Conservation (phyloP, 1,140 invertebrate genomes). For the Helicorthomorpha holstii region DNA sequence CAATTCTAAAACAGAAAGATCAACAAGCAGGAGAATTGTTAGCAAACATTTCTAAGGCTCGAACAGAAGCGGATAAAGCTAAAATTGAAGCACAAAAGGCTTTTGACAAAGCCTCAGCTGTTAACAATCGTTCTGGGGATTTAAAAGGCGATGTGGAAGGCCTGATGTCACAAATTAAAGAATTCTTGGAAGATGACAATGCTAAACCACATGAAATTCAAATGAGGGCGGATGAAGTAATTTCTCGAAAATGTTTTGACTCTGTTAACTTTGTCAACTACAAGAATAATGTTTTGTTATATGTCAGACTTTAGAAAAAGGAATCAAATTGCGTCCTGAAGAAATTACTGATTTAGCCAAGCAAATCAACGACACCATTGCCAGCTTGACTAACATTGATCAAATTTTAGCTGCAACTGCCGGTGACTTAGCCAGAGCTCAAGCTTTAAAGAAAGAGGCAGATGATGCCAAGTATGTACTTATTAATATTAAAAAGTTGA, state of each 20-base stretch:
- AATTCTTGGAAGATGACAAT: slow-evolving; percentile 53
- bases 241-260: too few relatives aligned
- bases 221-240: slow-evolving; percentile 53
- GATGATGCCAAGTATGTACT: slow-evolving; percentile 48
- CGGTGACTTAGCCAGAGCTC: slow-evolving; percentile 52
- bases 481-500: background rate
- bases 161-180: slow-evolving; percentile 47
- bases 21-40: slow-evolving; percentile 49
- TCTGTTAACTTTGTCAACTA: slow-evolving; percentile 4
- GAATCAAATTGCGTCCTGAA: slow-evolving; percentile 56
- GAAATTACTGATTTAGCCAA: slow-evolving; percentile 66
- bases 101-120: slow-evolving; percentile 33
- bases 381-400: slow-evolving; percentile 73
- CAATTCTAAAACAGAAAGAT: slow-evolving; percentile 60
- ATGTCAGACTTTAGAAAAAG: slow-evolving; percentile 34
- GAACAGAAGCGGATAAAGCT: slow-evolving; percentile 35
- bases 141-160: slow-evolving; percentile 33
- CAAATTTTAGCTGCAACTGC: slow-evolving; percentile 69
- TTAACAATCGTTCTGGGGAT: slow-evolving; percentile 37
- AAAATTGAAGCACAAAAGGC: slow-evolving; percentile 38
- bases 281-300: slow-evolving; percentile 12
- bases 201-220: slow-evolving; percentile 66
- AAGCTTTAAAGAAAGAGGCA: slow-evolving; percentile 53
- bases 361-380: slow-evolving; percentile 68
- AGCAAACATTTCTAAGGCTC: slow-evolving; percentile 34